Evolutionary conservation across 1,140 invertebrate species (phyloP), one percentile per base, ranked within the genome.

Genomic region (Antheraea pernyi): DNA sequence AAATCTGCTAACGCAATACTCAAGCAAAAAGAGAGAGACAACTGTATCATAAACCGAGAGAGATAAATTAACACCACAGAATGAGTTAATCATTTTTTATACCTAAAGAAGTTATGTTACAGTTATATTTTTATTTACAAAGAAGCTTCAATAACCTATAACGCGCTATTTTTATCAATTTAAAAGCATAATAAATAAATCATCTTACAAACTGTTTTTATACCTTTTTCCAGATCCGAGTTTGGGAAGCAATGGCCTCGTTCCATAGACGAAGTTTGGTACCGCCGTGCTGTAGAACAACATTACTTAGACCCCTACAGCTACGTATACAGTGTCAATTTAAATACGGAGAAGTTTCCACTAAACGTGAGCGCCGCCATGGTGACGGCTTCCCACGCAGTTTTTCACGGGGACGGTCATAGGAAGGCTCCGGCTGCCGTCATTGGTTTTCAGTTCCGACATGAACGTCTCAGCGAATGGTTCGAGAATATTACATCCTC

Each of bases 191-290:
- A 30, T 1, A 30, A 30, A 30, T 30, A 30, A 30, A 30, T 30
- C 22, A 30, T 30, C 22, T 30, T 30, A 30, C 22, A 30, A 30
- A 30, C 22, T 30, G 46, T 5, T 13, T 53, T 53, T 53, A 53
- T 53, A 53, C 16, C 13, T n/a, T 13, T 10, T 71, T 80, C 13
- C 69, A 94, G 94, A 60, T 84, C 90, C 18, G 91, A 91, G 72
- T 94, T 94, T 69, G 94, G 93, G 42, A 92, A 93, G 70, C 89
- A 94, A 59, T 95, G 97, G 86, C 96, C 95, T 7, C 93, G 94
- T 65, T 96, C 98, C 0, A 98, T 97, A 59, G 97, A 99, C 84
- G 98, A 99, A 86, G 94, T 97, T 8, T 99, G 98, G 97, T 99
- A 99, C 86, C 95, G 96, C 74, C 93, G 98, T 62, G 98, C 98